Evolutionary conservation across 2,113 vertebrate genomes (phyloP).

Genomic region (Arizona elegans): DNA sequence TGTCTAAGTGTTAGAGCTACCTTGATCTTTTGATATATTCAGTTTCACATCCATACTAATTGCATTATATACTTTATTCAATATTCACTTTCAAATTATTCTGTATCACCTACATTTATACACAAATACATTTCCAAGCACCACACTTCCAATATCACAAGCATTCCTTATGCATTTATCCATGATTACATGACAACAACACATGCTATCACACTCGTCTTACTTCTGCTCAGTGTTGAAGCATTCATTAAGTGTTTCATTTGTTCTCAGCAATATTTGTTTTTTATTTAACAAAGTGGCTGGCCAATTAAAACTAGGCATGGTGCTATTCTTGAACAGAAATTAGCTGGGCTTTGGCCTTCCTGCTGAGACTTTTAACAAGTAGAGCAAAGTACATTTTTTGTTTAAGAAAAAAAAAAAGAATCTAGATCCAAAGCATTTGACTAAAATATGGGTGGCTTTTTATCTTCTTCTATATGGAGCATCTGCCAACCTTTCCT

Average conservation of each 20-base stretch:
- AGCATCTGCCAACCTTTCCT: neutral
- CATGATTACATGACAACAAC: neutral
- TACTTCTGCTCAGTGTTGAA: neutral
- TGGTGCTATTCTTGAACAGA: neutral
- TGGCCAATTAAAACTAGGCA: neutral
- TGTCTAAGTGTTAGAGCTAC: too few species aligned
- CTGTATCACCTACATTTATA: neutral
- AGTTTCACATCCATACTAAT: neutral
- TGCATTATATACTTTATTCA: neutral
- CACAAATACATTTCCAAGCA: neutral
- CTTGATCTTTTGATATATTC: neutral
- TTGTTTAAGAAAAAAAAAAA: neutral
- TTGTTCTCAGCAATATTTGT: neutral
- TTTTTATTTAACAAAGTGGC: neutral
- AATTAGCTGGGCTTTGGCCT: neutral
- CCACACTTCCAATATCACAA: neutral
- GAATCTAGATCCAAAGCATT: neutral
- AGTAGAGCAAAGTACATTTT: neutral
- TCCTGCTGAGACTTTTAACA: neutral
- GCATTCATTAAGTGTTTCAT: neutral
- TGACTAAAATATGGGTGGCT: neutral
- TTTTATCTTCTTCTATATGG: neutral
- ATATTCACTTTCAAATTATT: neutral
- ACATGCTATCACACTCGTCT: neutral
- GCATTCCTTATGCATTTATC: neutral